Evolutionary conservation across 2,888 invertebrate species (phyloP).

Genomic region (Escarpia spicata): DNA sequence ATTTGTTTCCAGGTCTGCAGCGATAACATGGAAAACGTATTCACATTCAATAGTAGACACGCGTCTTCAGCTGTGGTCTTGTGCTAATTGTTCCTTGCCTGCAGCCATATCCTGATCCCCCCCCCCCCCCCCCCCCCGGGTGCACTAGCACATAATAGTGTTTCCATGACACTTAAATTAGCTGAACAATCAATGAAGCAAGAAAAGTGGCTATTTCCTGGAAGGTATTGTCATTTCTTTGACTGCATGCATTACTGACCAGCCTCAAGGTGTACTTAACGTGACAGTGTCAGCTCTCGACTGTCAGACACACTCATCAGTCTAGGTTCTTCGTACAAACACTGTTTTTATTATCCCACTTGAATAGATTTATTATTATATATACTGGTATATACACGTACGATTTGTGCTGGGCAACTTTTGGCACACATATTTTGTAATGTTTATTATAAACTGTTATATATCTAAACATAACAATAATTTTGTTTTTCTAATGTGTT

Average conservation of each 20-base stretch:
- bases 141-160: neutral
- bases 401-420: no score
- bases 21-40: neutral
- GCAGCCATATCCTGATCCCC: neutral
- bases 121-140: neutral
- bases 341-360: no score
- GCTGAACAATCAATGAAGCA: neutral
- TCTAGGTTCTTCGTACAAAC: no score
- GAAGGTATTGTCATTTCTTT: neutral
- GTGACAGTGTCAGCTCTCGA: neutral
- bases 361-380: no score
- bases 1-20: neutral
- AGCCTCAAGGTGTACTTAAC: neutral
- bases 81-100: neutral
- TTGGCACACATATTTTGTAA: no score
- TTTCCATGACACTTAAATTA: neutral
- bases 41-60: neutral
- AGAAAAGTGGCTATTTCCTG: slow-evolving; percentile 13
- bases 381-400: no score
- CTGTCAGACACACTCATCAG: neutral
- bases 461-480: no score
- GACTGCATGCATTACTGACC: neutral
- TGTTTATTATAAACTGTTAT: no score
- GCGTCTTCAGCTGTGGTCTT: neutral
- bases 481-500: no score